Evolutionary conservation across 1,140 invertebrate genomes (phyloP), one percentile per base, ranked within the genome.

Genomic region (Musca domestica): DNA sequence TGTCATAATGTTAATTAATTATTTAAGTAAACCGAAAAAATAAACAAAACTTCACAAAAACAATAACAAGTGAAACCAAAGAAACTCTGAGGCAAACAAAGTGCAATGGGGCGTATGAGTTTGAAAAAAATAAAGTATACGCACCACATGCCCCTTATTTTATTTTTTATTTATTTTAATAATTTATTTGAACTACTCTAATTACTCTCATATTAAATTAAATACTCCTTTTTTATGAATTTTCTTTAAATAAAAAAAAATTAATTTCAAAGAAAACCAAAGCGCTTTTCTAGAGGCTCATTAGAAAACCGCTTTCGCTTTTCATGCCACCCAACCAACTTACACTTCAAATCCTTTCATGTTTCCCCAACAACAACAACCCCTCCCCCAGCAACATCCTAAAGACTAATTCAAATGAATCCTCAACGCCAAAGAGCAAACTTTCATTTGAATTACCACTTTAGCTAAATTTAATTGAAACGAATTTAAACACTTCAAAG

Each of bases 231-330:
- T 30, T 20, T 51, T 9, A 3, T 14, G n/a, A 25, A 47, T 19
- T 27, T 19, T 19, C 20, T 27, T 23, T 56, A 66, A 41, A 23
- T 10, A 22, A 1, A 54, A 66, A 22, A 27, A 22, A 67, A 22
- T 46, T 19, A 17, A 19, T 10, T 19, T 20, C 14, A 46, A 47
- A 46, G 14, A n/a, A 46, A 67, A 58, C 63, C 34, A 69, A 69
- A 69, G 52, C 68, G 64, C 22, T 17, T 47, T 69, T 58, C 64
- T 65, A 69, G 64, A 64, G 68, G 68, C 68, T 69, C 68, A 69
- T 69, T 69, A 54, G 68, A 66, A 69, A 54, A 27, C 14, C 64
- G 68, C 64, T 69, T 69, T 69, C 34, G 67, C 20, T 51, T 22
- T 15, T 30, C 20, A 23, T 1, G 47, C 27, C n/a, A 3, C 0